These are phyloP conservation scores for Notiomystis cincta DNA, from an alignment of 2,113 vertebrate genomes.

Conservation along the genomic window DNA sequence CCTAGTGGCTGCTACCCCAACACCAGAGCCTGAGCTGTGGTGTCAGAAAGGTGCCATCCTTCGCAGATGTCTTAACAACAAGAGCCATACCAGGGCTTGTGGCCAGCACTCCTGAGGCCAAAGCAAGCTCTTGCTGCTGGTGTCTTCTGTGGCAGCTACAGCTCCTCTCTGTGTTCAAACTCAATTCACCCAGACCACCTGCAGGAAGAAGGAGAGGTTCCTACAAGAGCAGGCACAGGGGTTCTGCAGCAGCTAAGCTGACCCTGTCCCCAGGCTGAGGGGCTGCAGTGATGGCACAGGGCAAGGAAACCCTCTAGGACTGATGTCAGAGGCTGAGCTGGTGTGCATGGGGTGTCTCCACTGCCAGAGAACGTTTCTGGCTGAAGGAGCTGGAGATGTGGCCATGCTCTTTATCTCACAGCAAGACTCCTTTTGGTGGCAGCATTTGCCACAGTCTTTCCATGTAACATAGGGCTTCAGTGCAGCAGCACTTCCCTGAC, in stretches of 20 bases:
- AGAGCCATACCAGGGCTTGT: neutral
- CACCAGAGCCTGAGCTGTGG: fast-evolving
- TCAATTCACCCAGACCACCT: neutral
- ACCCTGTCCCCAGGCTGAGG: neutral
- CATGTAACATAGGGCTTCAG: neutral
- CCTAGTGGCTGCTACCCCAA: neutral
- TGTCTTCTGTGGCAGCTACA: neutral
- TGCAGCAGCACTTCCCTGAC: neutral
- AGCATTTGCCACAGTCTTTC: neutral
- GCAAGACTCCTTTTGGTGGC: neutral
- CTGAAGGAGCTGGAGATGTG: neutral
- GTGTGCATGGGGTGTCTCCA: fast-evolving
- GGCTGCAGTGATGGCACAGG: neutral
- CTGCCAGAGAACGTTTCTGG: neutral
- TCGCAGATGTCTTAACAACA: no score
- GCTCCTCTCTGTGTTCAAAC: neutral
- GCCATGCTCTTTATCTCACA: neutral
- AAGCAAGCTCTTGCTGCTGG: neutral
- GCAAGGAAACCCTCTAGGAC: neutral
- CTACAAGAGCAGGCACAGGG: neutral
- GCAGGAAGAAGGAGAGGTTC: neutral
- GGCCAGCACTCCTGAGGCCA: neutral
- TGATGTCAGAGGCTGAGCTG: neutral
- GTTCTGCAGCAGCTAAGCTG: neutral
- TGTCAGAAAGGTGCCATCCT: neutral